Evolutionary conservation across 2,888 invertebrate species (phyloP).

Genomic region (Pterobdella sp.): DNA sequence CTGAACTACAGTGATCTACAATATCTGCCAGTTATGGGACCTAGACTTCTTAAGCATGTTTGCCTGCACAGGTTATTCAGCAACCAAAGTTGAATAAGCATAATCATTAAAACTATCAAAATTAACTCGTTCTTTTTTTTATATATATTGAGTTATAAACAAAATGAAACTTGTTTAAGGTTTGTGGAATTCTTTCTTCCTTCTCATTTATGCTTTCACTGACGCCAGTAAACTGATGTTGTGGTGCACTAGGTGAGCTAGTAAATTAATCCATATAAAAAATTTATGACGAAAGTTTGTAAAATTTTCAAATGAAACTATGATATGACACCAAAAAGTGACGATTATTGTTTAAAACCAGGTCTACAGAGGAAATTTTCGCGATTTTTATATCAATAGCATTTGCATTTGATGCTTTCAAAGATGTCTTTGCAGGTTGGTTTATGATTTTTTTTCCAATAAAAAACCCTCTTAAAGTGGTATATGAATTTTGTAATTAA

Average conservation of each 20-base stretch:
- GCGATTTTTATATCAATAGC: conserved; percentile 59
- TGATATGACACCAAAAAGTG: background rate
- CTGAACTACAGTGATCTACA: conserved; percentile 55
- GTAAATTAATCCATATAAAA: background rate
- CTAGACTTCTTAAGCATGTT: conserved; percentile 58
- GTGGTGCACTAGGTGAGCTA: conserved; percentile 55
- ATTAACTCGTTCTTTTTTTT: too few species aligned
- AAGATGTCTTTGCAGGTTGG: conserved; percentile 48
- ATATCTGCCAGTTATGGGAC: conserved; percentile 55
- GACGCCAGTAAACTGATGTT: conserved; percentile 58
- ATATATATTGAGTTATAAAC: too few species aligned
- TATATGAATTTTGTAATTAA: too few species aligned
- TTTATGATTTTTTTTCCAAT: too few species aligned
- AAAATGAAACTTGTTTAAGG: too few species aligned
- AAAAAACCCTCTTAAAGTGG: too few species aligned
- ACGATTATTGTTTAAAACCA: conserved; percentile 34
- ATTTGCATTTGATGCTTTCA: conserved; percentile 57
- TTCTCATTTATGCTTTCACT: conserved; percentile 56
- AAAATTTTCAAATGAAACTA: background rate
- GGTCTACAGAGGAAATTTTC: conserved; percentile 61
- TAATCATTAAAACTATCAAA: too few species aligned
- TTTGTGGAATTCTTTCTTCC: conserved; percentile 58
- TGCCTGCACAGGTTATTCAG: conserved; percentile 55
- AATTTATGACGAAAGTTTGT: background rate
- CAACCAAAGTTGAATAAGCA: too few species aligned